These are phyloP conservation scores for Tanytarsus gracilentus DNA, from an alignment of 2,888 invertebrate species.

Conservation along the genomic window DNA sequence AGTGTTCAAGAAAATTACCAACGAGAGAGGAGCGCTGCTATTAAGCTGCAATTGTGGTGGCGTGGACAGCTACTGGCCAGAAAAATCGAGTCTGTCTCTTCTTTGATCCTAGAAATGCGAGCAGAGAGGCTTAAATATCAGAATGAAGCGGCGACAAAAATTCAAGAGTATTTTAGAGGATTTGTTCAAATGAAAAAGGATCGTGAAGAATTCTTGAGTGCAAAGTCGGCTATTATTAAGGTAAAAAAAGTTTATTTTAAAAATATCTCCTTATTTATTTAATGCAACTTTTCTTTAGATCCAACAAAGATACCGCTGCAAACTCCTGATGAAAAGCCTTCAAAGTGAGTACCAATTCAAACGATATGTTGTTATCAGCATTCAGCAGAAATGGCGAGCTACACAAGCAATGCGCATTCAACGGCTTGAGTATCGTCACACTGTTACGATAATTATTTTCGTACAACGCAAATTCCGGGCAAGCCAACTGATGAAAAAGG, in stretches of 20 bases:
- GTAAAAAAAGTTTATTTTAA: too few relatives aligned
- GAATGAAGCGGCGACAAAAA: constrained; percentile 24
- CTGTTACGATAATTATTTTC: not conserved
- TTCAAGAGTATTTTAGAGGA: constrained; percentile 29
- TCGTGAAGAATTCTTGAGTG: not conserved
- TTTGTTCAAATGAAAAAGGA: not conserved
- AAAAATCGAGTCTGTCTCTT: too few relatives aligned
- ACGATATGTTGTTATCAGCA: constrained; percentile 26
- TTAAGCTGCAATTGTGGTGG: not conserved
- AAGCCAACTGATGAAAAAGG: constrained; percentile 40
- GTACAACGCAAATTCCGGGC: constrained; percentile 43
- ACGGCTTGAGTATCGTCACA: constrained; percentile 12
- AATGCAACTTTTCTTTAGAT: constrained; percentile 32
- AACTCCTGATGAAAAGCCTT: constrained; percentile 34
- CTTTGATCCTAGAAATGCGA: too few relatives aligned
- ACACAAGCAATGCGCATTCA: constrained; percentile 34
- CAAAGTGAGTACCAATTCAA: constrained; percentile 2
- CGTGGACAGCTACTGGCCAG: too few relatives aligned
- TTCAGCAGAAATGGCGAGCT: constrained; percentile 43
- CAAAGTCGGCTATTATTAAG: too few relatives aligned
- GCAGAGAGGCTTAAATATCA: not conserved
- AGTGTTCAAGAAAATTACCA: constrained; percentile 32
- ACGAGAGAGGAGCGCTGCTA: constrained; percentile 32
- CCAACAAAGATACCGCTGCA: constrained; percentile 43
- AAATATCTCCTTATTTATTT: too few relatives aligned